phyloP scores from a whole-genome alignment of 1,140 invertebrate species.

The Drosophila asahinai region DNA sequence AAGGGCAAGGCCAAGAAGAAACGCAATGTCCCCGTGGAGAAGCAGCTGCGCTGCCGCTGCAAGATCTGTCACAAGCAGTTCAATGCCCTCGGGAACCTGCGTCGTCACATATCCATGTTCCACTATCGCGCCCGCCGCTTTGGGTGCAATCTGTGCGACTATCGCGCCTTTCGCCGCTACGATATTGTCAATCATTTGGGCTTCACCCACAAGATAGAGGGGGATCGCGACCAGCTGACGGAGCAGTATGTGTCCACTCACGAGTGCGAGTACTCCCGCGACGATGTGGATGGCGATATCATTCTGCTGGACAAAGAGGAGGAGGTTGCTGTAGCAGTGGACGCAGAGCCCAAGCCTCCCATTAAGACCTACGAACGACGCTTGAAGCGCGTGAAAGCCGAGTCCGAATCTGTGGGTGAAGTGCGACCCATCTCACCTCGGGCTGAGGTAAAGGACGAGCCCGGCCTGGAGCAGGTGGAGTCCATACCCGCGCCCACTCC shows the following conservation, averaged over 20 bases:
- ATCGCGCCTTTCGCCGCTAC: slow-evolving; percentile 86
- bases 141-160: slow-evolving; percentile 87
- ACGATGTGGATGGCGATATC: slow-evolving; percentile 80
- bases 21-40: slow-evolving; percentile 67
- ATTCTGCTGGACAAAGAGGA: slow-evolving; percentile 64
- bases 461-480: slow-evolving; percentile 37
- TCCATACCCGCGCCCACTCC: neutral
- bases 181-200: slow-evolving; percentile 87
- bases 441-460: slow-evolving; percentile 52
- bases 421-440: slow-evolving; percentile 28
- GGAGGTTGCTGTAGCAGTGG: neutral
- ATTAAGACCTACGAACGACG: slow-evolving; percentile 66
- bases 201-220: slow-evolving; percentile 84
- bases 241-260: slow-evolving; percentile 76
- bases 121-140: slow-evolving; percentile 86
- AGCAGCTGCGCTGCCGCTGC: slow-evolving; percentile 76
- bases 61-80: slow-evolving; percentile 84
- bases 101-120: slow-evolving; percentile 86
- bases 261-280: slow-evolving; percentile 75
- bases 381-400: slow-evolving; percentile 54
- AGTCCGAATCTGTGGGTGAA: slow-evolving; percentile 37
- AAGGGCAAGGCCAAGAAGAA: slow-evolving; percentile 68
- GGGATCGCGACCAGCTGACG: slow-evolving; percentile 68
- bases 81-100: slow-evolving; percentile 84
- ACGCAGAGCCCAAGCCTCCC: slow-evolving; percentile 37